phyloP scores from a whole-genome alignment of 2,113 vertebrate species.

The Dermatemys mawii region DNA sequence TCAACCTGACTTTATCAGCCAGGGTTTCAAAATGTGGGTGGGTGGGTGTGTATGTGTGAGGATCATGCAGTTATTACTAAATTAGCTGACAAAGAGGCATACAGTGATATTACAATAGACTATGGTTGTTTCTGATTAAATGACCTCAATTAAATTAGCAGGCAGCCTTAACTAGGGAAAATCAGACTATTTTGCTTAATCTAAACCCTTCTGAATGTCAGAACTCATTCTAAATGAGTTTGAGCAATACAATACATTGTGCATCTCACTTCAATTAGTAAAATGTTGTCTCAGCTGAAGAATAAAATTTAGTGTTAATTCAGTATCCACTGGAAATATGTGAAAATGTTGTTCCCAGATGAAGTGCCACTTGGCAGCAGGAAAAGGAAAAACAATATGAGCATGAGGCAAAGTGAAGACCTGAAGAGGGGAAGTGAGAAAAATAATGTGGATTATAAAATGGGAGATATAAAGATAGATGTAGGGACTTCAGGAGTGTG shows the following conservation, averaged over 20 bases:
- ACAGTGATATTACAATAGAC: background rate
- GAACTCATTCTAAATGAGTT: background rate
- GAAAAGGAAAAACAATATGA: background rate
- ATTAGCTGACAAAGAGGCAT: background rate
- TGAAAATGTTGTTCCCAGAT: background rate
- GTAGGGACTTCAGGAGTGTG: background rate
- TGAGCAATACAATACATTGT: background rate
- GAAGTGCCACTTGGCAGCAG: background rate
- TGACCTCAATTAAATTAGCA: constrained; percentile 1
- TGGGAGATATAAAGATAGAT: background rate
- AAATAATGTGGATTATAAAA: background rate
- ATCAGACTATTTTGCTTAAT: background rate
- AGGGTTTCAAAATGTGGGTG: background rate
- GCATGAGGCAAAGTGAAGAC: background rate
- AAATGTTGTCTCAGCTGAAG: background rate
- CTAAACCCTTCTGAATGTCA: constrained; percentile 2
- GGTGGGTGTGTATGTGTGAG: background rate
- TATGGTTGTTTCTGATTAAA: constrained; percentile 10
- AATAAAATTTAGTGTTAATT: background rate
- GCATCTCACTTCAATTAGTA: background rate
- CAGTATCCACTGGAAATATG: background rate
- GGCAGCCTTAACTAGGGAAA: background rate
- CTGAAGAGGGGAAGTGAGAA: background rate
- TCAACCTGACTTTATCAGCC: background rate
- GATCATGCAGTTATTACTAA: background rate